Percentiles rank a stretch among this genome's conserved stretches.
phyloP scores from a whole-genome alignment of 2,113 vertebrate species.

The Phrynosoma blainvillii region DNA sequence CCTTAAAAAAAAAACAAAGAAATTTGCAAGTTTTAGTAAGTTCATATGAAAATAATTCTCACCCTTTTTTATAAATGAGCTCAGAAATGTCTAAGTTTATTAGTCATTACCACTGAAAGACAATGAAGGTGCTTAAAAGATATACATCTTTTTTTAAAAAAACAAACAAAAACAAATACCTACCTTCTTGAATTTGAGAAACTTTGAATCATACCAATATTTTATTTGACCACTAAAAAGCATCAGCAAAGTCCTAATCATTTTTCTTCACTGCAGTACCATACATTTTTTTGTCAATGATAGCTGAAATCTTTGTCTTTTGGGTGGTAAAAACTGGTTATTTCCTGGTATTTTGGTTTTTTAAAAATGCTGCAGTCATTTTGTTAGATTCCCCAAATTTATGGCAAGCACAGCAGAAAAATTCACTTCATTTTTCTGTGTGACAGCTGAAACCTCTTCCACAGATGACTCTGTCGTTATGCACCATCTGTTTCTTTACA shows the following conservation, averaged over 20 bases:
- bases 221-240: background rate
- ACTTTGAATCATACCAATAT: background rate
- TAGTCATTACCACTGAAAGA: background rate
- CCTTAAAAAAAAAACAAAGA: background rate
- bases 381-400: constrained; percentile 27
- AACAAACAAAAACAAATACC: background rate
- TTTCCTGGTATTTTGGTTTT: constrained; percentile 30
- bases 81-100: background rate
- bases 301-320: constrained; percentile 13
- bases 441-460: constrained; percentile 18
- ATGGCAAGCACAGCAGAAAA: constrained; percentile 31
- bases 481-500: constrained; percentile 40
- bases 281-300: background rate
- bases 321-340: constrained; percentile 11
- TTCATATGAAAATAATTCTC: background rate
- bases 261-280: background rate
- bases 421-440: constrained; percentile 21
- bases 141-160: background rate
- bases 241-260: background rate
- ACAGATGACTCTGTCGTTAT: constrained; percentile 41
- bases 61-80: background rate
- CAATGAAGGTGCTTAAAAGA: background rate
- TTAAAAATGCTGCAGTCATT: constrained; percentile 5
- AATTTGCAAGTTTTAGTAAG: background rate
- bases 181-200: background rate